phyloP scores from a whole-genome alignment of 2,797 vertebrate species.

The Dallia pectoralis region DNA sequence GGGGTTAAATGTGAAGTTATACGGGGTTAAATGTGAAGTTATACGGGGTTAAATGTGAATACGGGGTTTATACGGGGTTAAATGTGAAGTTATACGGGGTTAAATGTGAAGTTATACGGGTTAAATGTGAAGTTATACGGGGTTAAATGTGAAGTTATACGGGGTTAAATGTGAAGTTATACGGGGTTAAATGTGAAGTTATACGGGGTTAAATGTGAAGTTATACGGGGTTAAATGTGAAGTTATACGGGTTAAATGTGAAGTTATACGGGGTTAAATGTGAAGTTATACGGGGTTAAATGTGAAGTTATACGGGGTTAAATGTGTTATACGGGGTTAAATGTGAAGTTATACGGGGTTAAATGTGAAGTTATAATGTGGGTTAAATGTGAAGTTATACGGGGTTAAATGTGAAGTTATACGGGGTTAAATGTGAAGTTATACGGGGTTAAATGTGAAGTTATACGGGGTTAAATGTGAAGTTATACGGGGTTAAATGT shows the following conservation, averaged over 20 bases:
- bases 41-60: too few relatives aligned
- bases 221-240: neutral
- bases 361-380: too few relatives aligned
- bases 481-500: neutral
- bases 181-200: neutral
- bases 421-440: neutral
- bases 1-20: neutral
- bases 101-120: too few relatives aligned
- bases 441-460: neutral
- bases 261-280: neutral
- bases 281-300: neutral
- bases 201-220: neutral
- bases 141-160: neutral
- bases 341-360: neutral
- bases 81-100: neutral
- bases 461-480: neutral
- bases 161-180: neutral
- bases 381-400: neutral
- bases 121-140: neutral
- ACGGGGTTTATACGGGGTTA: too few relatives aligned
- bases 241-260: too few relatives aligned
- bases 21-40: neutral
- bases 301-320: neutral
- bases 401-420: neutral
- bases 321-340: too few relatives aligned